Conservation (phyloP, 2,797 vertebrate genomes). For the Dicrostonyx torquatus region DNA sequence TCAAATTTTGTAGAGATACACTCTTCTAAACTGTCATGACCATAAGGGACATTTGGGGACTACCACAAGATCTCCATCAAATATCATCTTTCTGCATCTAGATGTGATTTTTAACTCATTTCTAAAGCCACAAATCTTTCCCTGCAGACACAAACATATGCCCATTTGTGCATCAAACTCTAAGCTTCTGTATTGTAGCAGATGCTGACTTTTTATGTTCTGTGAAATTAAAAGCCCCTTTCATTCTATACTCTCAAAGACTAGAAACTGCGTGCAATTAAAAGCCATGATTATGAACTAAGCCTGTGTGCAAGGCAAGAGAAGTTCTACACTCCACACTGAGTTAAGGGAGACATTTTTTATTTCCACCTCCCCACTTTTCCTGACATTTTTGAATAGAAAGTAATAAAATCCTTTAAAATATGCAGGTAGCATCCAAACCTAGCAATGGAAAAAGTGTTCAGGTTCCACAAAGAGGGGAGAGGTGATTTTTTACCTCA, state of each 20-base stretch:
- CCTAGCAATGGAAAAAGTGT: not conserved
- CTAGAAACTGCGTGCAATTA: not conserved
- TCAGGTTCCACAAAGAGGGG: not conserved
- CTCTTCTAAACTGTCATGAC: not conserved
- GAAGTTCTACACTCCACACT: not conserved
- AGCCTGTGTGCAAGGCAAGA: not conserved
- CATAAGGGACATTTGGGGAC: not conserved
- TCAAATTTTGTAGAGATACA: not conserved
- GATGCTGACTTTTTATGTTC: slow-evolving; percentile 40
- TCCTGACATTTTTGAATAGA: slow-evolving; percentile 1
- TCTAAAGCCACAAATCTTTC: slow-evolving; percentile 47
- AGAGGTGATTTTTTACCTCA: slow-evolving; percentile 18
- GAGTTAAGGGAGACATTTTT: not conserved
- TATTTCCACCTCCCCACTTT: not conserved
- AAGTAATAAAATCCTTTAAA: slow-evolving; percentile 50
- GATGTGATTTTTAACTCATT: slow-evolving; percentile 21
- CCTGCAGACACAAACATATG: slow-evolving; percentile 8
- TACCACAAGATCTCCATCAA: not conserved
- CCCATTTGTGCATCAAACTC: slow-evolving; percentile 46
- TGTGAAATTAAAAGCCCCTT: slow-evolving; percentile 17
- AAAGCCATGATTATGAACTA: not conserved
- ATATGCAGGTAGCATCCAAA: not conserved
- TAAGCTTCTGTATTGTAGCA: slow-evolving; percentile 33
- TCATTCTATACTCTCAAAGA: slow-evolving; percentile 2
- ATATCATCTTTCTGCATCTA: not conserved